Evolutionary conservation across 2,113 vertebrate genomes (phyloP), one percentile per base, ranked within the genome.

Genomic region (Machaerirhynchus nigripectus): DNA sequence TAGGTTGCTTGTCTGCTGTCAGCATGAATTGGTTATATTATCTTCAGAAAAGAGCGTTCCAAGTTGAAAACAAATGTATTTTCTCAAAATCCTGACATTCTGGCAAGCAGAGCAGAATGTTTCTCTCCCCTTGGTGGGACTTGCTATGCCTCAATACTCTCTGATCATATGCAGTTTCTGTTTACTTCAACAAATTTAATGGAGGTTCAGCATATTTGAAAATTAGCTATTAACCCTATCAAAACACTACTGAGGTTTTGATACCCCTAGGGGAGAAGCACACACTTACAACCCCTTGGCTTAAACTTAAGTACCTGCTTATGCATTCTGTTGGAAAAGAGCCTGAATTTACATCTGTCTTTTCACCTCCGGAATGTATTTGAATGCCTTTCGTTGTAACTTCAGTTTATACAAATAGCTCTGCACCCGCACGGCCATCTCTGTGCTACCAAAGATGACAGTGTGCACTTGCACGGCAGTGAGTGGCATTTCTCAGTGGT

Each of bases 401-500:
- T 68, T 27, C 9, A 10, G 42, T 50, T 89, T 69, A 22, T 35
- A 61, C 30, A 77, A 77, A 50, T 26, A 74, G 18, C 80, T 79
- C 74, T 53, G 49, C 20, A 12, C 18, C 39, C 3, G 0, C 8
- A 8, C 2, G 31, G n/a, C 65, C 39, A 1, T 60, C 76, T 26
- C 55, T 6, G 19, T 5, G 13, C 15, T 65, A 47, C 26, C 74
- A 57, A 65, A 60, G 74, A 50, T 12, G 47, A 84, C 47, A 42
- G 18, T 2, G 28, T 9, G 30, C 3, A 1, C 52, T 68, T 33
- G 49, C 42, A 24, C 1, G 6, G 19, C 2, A 9, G 18, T 8
- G 11, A 63, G 42, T 9, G 44, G 42, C 35, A 16, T 68, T 60
- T 13, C 39, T 87, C 60, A 56, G 31, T 6, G 49, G 7, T 92